phyloP scores from a whole-genome alignment of 2,797 vertebrate genomes.

The Rachycentron canadum region DNA sequence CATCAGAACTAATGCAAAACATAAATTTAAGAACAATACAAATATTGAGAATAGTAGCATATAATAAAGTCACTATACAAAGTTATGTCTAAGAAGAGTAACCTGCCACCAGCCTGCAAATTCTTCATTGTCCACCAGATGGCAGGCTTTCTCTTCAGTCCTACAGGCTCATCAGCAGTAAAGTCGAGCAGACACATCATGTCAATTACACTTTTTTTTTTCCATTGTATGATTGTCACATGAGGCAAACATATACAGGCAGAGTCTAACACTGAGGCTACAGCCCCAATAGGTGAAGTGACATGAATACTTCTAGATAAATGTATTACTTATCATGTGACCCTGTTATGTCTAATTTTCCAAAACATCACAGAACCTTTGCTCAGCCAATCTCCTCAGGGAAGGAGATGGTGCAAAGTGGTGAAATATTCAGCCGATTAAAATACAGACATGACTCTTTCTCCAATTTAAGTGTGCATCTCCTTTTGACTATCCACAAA shows the following conservation, averaged over 20 bases:
- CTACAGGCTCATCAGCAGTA: neutral
- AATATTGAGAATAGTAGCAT: neutral
- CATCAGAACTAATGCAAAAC: neutral
- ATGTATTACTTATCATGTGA: neutral
- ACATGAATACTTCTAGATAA: neutral
- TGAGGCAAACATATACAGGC: neutral
- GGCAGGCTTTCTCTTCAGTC: constrained; percentile 65
- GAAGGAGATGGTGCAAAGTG: constrained; percentile 49
- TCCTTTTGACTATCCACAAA: constrained; percentile 20
- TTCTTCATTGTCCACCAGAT: constrained; percentile 58
- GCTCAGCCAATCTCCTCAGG: constrained; percentile 10
- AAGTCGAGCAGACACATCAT: constrained; percentile 1
- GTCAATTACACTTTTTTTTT: constrained; percentile 14
- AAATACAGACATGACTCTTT: constrained; percentile 28
- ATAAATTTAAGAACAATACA: neutral
- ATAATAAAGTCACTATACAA: neutral
- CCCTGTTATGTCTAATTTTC: constrained; percentile 19
- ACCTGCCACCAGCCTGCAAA: constrained; percentile 14
- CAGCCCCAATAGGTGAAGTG: neutral
- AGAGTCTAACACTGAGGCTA: neutral
- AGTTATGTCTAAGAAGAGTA: neutral
- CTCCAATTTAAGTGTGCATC: neutral
- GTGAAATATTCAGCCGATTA: constrained; percentile 45
- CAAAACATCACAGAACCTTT: constrained; percentile 30
- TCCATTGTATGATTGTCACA: constrained; percentile 2